Conservation (phyloP, 2,888 invertebrate genomes). For the Diarsia brunnea region DNA sequence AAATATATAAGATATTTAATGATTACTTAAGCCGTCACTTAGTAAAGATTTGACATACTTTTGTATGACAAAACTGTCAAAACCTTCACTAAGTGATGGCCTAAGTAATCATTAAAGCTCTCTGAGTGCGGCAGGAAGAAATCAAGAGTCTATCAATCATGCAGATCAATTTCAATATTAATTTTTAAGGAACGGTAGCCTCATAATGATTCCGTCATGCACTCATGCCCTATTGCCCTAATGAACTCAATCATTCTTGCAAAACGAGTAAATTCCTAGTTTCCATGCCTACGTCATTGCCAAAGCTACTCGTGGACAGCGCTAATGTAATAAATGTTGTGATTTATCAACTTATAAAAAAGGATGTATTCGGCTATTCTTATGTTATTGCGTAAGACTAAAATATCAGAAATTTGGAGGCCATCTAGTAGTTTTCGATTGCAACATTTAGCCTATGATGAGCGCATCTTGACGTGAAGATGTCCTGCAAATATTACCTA, state of each 20-base stretch:
- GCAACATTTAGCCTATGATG: not conserved
- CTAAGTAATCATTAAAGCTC: too few species aligned
- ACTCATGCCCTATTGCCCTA: not conserved
- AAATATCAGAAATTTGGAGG: not conserved
- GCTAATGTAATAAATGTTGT: not conserved
- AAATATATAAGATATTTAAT: too few species aligned
- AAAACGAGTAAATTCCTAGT: not conserved
- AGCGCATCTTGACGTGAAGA: not conserved
- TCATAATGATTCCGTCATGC: not conserved
- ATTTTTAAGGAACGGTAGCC: not conserved
- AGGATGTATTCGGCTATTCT: not conserved
- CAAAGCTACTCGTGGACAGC: not conserved
- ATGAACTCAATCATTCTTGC: constrained; percentile 2
- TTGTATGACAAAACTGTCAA: too few species aligned
- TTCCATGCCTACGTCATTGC: not conserved
- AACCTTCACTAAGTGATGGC: too few species aligned
- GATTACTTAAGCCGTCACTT: too few species aligned
- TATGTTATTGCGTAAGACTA: not conserved
- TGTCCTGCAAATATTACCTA: not conserved
- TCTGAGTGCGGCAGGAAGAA: too few species aligned
- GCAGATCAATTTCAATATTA: not conserved
- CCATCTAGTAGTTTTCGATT: constrained; percentile 6
- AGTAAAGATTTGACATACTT: too few species aligned
- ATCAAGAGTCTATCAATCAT: not conserved
- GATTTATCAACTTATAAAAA: not conserved